Percentiles rank a stretch among this genome's conserved stretches.
These are phyloP conservation scores for Phengaris alcon DNA, from an alignment of 2,888 invertebrate genomes.

Conservation along the genomic window DNA sequence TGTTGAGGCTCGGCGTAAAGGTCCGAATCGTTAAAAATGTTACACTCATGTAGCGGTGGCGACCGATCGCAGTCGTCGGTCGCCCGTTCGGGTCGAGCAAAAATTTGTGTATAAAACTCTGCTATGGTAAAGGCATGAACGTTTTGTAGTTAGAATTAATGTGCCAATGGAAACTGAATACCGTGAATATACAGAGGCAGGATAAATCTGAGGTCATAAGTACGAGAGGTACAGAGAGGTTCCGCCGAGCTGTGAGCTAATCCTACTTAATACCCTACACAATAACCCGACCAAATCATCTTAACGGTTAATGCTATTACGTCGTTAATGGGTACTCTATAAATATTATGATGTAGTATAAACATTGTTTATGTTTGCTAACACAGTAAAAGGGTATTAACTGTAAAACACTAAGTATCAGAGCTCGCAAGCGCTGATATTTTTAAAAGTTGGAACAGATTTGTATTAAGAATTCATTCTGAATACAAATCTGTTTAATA, in stretches of 20 bases:
- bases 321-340: background rate
- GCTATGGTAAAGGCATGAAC: background rate
- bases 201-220: background rate
- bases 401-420: too few species aligned
- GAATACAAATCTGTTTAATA: too few species aligned
- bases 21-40: too few species aligned
- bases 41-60: too few species aligned
- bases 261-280: background rate
- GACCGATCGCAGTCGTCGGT: too few species aligned
- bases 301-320: conserved; percentile 7
- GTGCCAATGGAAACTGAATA: background rate
- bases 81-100: too few species aligned
- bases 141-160: too few species aligned
- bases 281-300: conserved; percentile 10
- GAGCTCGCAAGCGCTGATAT: too few species aligned
- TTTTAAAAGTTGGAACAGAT: too few species aligned
- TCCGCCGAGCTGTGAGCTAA: background rate
- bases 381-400: background rate
- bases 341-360: background rate
- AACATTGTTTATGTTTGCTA: background rate
- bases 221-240: background rate
- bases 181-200: background rate
- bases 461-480: too few species aligned
- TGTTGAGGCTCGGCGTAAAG: too few species aligned
- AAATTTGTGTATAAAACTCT: too few species aligned